Conservation (phyloP, 2,888 invertebrate genomes). For the Apocheima hispidaria region DNA sequence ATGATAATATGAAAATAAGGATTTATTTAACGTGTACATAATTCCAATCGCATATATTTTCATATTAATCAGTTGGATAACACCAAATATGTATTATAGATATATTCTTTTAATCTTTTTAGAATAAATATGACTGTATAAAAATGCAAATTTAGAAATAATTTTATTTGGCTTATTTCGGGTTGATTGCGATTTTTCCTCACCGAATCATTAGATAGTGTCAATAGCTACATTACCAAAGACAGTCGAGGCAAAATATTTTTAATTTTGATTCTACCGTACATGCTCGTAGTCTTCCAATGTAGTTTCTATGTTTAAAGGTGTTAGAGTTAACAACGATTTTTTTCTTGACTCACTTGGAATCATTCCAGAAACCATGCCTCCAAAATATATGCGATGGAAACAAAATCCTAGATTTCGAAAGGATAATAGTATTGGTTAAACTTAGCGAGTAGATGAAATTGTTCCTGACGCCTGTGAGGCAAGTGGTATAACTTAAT, state of each 20-base stretch:
- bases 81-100: constrained; percentile 57
- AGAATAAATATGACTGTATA: constrained; percentile 42
- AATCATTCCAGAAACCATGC: constrained; percentile 32
- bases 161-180: constrained; percentile 18
- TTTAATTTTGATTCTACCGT: constrained; percentile 1
- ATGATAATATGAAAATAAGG: constrained; percentile 48
- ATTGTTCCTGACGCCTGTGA: constrained; percentile 85
- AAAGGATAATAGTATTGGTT: constrained; percentile 75
- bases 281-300: constrained; percentile 30
- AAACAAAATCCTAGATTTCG: constrained; percentile 75
- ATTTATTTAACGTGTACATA: constrained; percentile 67
- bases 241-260: constrained; percentile 2
- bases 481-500: constrained; percentile 82
- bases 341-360: background rate
- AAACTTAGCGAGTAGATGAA: constrained; percentile 83
- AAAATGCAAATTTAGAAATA: background rate
- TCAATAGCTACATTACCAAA: constrained; percentile 15
- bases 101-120: constrained; percentile 54
- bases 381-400: constrained; percentile 78
- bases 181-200: constrained; percentile 14
- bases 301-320: background rate
- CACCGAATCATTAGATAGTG: background rate
- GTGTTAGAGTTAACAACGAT: background rate
- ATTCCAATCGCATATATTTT: constrained; percentile 83
- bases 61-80: constrained; percentile 51